A percentile compares a stretch with the other conserved stretches of the same genome.
Conservation (phyloP, 2,888 invertebrate species). For the Synanthedon formicaeformis region DNA sequence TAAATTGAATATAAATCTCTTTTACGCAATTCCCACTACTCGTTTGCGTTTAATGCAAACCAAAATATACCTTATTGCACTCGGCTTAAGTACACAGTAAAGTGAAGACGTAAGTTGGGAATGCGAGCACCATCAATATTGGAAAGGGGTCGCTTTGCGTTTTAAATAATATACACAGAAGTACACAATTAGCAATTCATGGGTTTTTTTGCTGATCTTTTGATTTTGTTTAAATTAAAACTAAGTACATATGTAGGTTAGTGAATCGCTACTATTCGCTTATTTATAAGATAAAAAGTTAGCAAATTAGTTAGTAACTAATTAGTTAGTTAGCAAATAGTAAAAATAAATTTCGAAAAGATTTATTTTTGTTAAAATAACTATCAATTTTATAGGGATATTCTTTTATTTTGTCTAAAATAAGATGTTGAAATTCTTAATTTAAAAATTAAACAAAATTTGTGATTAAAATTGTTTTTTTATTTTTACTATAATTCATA, state of each 20-base stretch:
- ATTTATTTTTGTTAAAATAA: too few species aligned
- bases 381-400: too few species aligned
- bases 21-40: constrained; percentile 12
- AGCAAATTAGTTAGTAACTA: too few species aligned
- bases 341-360: too few species aligned
- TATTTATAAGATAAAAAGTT: too few species aligned
- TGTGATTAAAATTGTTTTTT: too few species aligned
- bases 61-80: constrained; percentile 2
- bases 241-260: neutral
- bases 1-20: constrained; percentile 40
- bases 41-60: neutral
- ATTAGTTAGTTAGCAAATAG: too few species aligned
- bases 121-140: constrained; percentile 21
- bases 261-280: too few species aligned
- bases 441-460: too few species aligned
- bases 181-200: constrained; percentile 25
- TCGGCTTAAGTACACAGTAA: neutral
- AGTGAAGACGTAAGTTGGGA: constrained; percentile 1
- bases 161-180: constrained; percentile 33
- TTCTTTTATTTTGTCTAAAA: too few species aligned
- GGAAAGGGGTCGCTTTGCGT: constrained; percentile 22
- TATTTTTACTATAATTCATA: too few species aligned
- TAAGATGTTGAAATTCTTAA: too few species aligned
- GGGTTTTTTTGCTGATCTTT: constrained; percentile 1
- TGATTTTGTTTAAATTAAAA: neutral